Evolutionary conservation across 2,797 vertebrate species (phyloP), one percentile per base, ranked within the genome.

Genomic region (Enteromius paludinosus): DNA sequence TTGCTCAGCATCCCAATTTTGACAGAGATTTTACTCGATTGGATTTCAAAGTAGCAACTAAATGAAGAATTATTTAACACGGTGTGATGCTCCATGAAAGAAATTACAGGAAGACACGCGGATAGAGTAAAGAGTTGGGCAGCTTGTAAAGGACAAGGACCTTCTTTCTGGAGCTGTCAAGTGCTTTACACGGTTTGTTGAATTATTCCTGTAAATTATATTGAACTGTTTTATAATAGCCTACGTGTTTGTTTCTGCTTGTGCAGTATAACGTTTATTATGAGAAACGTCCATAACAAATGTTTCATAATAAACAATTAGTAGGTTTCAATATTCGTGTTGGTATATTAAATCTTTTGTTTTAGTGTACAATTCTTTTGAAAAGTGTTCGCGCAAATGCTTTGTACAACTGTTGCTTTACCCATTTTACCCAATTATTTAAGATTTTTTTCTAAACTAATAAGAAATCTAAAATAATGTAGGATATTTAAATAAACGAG

Each of bases 41-140:
- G 71, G 61, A 59, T 70, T 23, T n/a, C 15, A 18, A 4, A 54
- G 47, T 52, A 52, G 49, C 17, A 8, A 17, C 61, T 61, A 61
- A 75, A 73, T 68, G 59, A 79, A 79, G 74, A 52, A 6, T 68
- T 81, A 72, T 35, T 66, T n/a, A 64, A 43, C 28, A 78, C 83
- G 78, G 33, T 41, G 52, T 66, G 89, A 94, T 94, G 92, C 54
- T 87, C 70, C 52, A 80, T 84, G 77, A 83, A 49, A 65, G 43
- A 84, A 83, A 38, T 18, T 82, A 81, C 28, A 72, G 69, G 65
- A 76, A 84, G 61, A 70, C 61, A 33, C 54, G 64, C 90, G 92
- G 86, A 92, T 93, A 90, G 90, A 68, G 70, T 87, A 90, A 88
- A 92, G 75, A 79, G 86, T 91, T 91, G 84, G 88, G 75, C 79